Base-by-base conservation (phyloP, 92 coral and sea anemone genomes). In the Siderastrea siderea region DNA sequence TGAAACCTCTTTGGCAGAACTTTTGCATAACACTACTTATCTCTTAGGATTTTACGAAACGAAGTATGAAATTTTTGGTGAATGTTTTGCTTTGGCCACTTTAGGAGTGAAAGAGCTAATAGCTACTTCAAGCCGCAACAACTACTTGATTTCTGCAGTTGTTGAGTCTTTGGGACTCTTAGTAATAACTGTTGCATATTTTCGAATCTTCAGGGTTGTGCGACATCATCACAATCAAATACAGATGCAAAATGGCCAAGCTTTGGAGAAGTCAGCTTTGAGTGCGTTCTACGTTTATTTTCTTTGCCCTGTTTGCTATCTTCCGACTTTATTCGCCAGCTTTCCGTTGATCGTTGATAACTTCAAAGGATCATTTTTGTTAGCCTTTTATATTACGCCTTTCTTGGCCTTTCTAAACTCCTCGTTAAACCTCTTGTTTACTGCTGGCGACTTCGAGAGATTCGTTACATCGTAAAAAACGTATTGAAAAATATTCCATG, bases 141-240 rank as follows among this genome's bases (percentile, higher is more conserved):
- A 3, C 7, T 16, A 11, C 14, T 6, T 47, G 12, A 4, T 63
- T 3, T 0, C 45, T 10, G 51, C 50, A 9, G 13, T 48, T 44
- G 6, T 19, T 17, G 7, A 0, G 3, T 49, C 15, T 6, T 14
- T 46, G 47, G 60, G 62, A 13, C 52, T 63, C 55, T 6, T 73
- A 4, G 44, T 74, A 3, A 5, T 67, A 12, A 26, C 57, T 8
- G 69, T 63, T 12, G 80, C 61, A 46, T 17, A 47, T 57, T n/a
- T 73, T 15, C 47, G 38, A 10, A 62, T 84, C 26, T 57, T 16
- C 53, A 53, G 38, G 8, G 73, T 60, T 5, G 79, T 75, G 4
- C 46, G 72, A 47, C 55, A n/a, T 59, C 88, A 84, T 46, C 61
- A 6, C 2, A 63, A 43, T 73, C 73, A 83, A 64, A 58, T 83